A percentile compares a stretch with the other conserved stretches of the same genome.
phyloP scores from a whole-genome alignment of 2,113 vertebrate genomes.

The Sialia sialis region DNA sequence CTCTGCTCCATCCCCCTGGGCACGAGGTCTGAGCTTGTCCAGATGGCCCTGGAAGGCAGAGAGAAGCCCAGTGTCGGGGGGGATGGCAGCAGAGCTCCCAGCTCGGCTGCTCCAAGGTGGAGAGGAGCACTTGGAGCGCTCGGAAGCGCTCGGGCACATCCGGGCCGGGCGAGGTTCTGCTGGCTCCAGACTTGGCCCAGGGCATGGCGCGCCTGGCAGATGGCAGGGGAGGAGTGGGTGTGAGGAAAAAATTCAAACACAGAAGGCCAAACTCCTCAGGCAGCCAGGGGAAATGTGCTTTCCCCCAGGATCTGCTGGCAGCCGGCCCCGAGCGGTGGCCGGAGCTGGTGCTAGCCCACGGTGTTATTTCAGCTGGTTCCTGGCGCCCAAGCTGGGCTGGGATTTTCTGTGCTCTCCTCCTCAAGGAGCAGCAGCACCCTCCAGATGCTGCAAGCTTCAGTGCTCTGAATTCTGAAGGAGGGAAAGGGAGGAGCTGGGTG shows the following conservation, averaged over 20 bases:
- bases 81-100: conserved; percentile 15
- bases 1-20: neutral
- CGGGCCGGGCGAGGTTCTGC: neutral
- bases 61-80: neutral
- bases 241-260: conserved; percentile 9
- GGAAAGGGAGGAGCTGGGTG: neutral
- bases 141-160: conserved; percentile 26
- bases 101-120: neutral
- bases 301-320: neutral
- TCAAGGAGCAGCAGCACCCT: neutral
- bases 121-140: conserved; percentile 43
- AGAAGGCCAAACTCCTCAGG: conserved; percentile 19
- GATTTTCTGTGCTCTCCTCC: neutral
- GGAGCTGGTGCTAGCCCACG: neutral
- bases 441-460: neutral
- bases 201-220: conserved; percentile 38
- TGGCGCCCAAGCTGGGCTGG: neutral
- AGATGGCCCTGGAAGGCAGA: conserved; percentile 45
- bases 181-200: conserved; percentile 35
- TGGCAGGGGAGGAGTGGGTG: conserved; percentile 33
- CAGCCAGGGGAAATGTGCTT: conserved; percentile 4
- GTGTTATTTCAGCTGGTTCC: neutral
- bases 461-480: neutral
- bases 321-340: neutral
- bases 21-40: conserved; percentile 23